Base-by-base conservation (phyloP, 1,140 invertebrate genomes). In the Pachypeltis micranthus region DNA sequence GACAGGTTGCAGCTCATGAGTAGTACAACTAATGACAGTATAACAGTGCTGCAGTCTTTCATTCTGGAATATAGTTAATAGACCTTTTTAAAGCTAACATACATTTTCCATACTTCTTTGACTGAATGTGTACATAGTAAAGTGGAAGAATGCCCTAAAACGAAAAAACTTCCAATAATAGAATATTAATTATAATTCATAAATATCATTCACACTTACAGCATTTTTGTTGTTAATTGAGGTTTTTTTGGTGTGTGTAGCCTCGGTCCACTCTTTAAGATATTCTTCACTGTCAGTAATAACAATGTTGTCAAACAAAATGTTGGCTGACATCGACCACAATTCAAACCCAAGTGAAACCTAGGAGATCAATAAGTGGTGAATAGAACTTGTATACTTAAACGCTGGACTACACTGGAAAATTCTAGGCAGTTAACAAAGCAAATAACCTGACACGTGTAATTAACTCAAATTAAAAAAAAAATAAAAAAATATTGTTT, bases 251-350 rank as follows among this genome's bases (percentile, higher is more conserved):
- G 86, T 83, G 77, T 90, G 98, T 0, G 91, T 94, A 65, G 88
- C 83, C 59, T 78, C 76, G 12, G 93, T 86, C 84, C 90, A 96
- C 55, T 86, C 77, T 31, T 85, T 79, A 1, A 93, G 91, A 0
- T 90, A 80, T n/a, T 76, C 76, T 63, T 84, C 76, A 69, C 91
- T 85, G 74, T 97, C 91, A 1, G 93, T 91, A 62, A 99, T 83
- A 34, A 99, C 78, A 29, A 99, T 81, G 75, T 99, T 99, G 75
- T 99, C 96, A 77, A 96, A 96, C 44, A 91, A 78, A 69, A 99
- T 91, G 68, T 87, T 83, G 67, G 91, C 85, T 0, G 91, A 94
- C 91, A 99, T 98, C 0, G 95, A 95, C 96, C 96, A 99, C 34
- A 99, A 75, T 75, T 99, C 96, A 72, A 99, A 85, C 31, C 95